A percentile compares a stretch with the other conserved stretches of the same genome.
phyloP scores from a whole-genome alignment of 2,888 invertebrate species.

The Strigamia crassipes region DNA sequence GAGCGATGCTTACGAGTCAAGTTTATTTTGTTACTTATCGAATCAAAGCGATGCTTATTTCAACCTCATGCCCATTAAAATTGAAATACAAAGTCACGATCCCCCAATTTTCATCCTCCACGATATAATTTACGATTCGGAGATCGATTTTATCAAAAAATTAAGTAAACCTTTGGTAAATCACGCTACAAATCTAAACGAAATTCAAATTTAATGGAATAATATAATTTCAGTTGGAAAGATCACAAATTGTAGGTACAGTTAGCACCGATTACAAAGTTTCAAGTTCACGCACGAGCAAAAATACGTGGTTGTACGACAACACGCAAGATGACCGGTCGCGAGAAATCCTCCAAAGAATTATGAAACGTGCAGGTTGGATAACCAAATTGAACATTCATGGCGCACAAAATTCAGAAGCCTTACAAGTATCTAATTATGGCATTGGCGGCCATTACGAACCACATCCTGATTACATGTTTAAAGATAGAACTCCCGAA shows the following conservation, averaged over 20 bases:
- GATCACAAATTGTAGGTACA: constrained; percentile 50
- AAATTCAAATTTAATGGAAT: background rate
- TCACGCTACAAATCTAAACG: background rate
- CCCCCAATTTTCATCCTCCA: constrained; percentile 55
- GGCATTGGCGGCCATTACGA: constrained; percentile 63
- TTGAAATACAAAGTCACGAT: constrained; percentile 54
- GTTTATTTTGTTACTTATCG: constrained; percentile 55
- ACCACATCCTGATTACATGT: constrained; percentile 58
- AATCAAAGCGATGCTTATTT: constrained; percentile 52
- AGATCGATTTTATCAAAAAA: constrained; percentile 53
- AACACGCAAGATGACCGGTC: constrained; percentile 48
- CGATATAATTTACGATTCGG: constrained; percentile 54
- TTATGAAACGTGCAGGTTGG: constrained; percentile 53
- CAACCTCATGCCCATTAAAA: constrained; percentile 54
- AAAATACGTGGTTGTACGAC: constrained; percentile 57
- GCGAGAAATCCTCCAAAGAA: constrained; percentile 51
- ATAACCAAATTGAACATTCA: constrained; percentile 56
- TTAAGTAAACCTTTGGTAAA: constrained; percentile 53
- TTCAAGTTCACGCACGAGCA: constrained; percentile 56
- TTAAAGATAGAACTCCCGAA: constrained; percentile 52
- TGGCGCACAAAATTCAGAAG: constrained; percentile 53
- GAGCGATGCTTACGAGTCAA: constrained; percentile 48
- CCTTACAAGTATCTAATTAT: constrained; percentile 60
- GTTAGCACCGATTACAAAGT: constrained; percentile 55
- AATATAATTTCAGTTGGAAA: constrained; percentile 45